Conservation (phyloP, 1,140 invertebrate genomes). For the Tetramorium alpestre region DNA sequence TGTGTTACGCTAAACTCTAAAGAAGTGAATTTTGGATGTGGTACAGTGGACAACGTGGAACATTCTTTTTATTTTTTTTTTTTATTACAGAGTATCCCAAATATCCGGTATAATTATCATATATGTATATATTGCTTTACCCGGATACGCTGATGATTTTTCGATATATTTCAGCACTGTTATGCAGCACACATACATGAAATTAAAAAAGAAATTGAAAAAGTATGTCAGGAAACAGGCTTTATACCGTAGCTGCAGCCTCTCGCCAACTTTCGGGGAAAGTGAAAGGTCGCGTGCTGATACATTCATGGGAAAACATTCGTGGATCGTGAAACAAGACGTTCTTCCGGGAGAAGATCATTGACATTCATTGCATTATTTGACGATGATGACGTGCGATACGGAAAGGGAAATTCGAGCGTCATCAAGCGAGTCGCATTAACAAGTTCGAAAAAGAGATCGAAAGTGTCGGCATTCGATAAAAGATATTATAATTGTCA, state of each 20-base stretch:
- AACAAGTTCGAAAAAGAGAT: not conserved
- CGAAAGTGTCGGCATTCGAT: not conserved
- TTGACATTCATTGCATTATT: slow-evolving; percentile 25
- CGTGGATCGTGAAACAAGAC: not conserved
- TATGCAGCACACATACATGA: not conserved
- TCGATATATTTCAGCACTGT: not conserved
- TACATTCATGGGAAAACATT: slow-evolving; percentile 16
- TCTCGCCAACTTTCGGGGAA: slow-evolving; percentile 35
- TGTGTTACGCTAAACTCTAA: not conserved
- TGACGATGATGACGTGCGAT: slow-evolving; percentile 18
- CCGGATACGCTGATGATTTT: not conserved
- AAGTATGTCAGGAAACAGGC: slow-evolving; percentile 35
- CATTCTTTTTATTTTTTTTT: not conserved
- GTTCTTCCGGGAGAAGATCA: not conserved
- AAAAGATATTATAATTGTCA: not conserved
- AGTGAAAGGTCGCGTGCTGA: slow-evolving; percentile 44
- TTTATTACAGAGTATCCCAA: not conserved
- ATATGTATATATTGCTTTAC: not conserved
- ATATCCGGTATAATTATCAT: not conserved
- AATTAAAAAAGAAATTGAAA: not conserved
- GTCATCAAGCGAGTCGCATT: not conserved
- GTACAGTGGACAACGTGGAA: not conserved
- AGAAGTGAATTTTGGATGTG: not conserved
- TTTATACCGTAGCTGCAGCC: not conserved
- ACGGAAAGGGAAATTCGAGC: slow-evolving; percentile 19